Evolutionary conservation across 2,797 vertebrate genomes (phyloP).

Genomic region (Leucoraja ocellata): DNA sequence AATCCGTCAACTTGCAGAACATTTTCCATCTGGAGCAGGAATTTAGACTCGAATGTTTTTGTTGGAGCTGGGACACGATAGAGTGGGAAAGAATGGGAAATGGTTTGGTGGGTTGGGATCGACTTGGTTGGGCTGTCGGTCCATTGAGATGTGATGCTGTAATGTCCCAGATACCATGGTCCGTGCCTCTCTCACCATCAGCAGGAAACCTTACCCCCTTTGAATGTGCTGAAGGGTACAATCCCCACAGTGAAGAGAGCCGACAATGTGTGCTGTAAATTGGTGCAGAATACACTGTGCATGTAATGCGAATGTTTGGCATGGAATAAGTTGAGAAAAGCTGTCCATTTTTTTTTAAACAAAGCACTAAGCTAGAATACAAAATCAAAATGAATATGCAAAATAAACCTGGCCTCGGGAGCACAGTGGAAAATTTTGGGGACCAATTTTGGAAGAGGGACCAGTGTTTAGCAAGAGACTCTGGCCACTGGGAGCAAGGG

Average conservation of each 20-base stretch:
- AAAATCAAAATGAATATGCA: background rate
- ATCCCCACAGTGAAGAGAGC: background rate
- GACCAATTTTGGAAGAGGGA: background rate
- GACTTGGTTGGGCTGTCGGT: background rate
- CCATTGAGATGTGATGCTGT: background rate
- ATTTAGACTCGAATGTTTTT: constrained; percentile 8
- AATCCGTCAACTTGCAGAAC: background rate
- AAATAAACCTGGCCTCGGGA: background rate
- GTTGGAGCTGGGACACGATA: background rate
- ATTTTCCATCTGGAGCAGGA: constrained; percentile 30
- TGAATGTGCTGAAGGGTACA: background rate
- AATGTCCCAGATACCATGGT: background rate
- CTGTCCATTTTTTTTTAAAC: background rate
- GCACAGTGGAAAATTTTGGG: background rate
- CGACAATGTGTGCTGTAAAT: background rate
- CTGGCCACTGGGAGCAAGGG: background rate
- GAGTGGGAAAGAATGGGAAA: constrained; percentile 20
- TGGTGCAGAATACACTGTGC: too few relatives aligned
- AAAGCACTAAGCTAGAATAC: background rate
- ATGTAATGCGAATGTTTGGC: background rate
- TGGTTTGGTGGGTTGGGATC: background rate
- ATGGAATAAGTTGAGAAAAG: background rate
- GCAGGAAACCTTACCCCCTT: background rate
- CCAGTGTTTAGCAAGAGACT: background rate
- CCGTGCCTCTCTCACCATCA: background rate